Conservation (phyloP, 1,140 invertebrate genomes). For the Drosophila orena region DNA sequence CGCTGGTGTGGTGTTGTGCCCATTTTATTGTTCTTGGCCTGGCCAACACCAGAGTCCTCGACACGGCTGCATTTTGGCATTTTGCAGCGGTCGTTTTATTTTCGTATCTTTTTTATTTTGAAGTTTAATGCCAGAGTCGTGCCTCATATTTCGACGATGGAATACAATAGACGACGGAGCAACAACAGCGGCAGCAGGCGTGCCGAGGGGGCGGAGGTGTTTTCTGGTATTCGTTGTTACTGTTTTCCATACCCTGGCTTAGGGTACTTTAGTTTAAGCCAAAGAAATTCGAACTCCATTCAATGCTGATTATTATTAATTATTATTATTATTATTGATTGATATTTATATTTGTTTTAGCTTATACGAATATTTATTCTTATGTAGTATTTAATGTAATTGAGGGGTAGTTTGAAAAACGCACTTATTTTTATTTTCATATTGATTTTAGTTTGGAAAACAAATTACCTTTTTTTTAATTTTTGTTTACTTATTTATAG, state of each 20-base stretch:
- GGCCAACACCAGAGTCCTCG: constrained; percentile 71
- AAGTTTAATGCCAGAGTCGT: constrained; percentile 83
- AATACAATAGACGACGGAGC: constrained; percentile 71
- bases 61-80: constrained; percentile 77
- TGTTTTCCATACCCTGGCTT: constrained; percentile 19
- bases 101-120: constrained; percentile 53
- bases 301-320: no score
- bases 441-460: no score
- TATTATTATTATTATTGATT: no score
- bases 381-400: no score
- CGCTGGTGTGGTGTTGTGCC: constrained; percentile 45
- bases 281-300: not conserved
- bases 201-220: constrained; percentile 79
- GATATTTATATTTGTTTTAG: no score
- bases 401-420: no score
- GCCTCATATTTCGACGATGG: constrained; percentile 83
- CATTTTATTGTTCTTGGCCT: constrained; percentile 79
- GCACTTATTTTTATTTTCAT: no score
- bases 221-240: constrained; percentile 40
- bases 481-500: no score
- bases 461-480: no score
- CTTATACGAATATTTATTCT: no score
- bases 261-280: not conserved
- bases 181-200: constrained; percentile 51
- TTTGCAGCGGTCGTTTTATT: constrained; percentile 75